phyloP scores from a whole-genome alignment of 2,797 vertebrate species.

The Capromys pilorides region DNA sequence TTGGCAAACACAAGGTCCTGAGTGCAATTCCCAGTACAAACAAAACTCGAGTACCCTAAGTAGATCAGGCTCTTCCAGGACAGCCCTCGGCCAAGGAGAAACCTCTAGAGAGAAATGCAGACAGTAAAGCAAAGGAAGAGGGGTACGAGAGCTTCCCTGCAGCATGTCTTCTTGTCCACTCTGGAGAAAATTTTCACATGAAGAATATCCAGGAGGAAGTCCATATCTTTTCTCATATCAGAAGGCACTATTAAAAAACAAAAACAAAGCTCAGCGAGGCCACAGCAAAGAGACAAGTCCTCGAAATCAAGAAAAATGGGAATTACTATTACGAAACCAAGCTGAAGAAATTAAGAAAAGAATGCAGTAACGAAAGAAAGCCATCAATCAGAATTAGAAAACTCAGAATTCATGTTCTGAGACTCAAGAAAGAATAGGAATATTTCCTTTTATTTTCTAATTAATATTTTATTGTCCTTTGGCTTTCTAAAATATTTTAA shows the following conservation, averaged over 20 bases:
- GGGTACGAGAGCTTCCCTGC: background rate
- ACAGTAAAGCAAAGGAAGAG: background rate
- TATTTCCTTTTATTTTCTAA: background rate
- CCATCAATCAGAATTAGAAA: background rate
- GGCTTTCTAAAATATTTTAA: background rate
- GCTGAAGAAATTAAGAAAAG: background rate
- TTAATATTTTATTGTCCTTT: background rate
- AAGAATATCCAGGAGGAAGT: background rate
- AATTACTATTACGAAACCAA: constrained; percentile 15
- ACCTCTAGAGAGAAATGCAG: background rate
- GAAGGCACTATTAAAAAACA: background rate
- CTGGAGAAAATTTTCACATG: background rate
- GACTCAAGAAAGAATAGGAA: background rate
- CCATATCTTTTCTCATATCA: background rate
- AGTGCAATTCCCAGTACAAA: too few species aligned
- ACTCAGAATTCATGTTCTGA: background rate
- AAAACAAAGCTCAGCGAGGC: background rate
- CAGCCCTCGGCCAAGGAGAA: background rate
- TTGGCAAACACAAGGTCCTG: too few species aligned
- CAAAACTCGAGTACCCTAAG: background rate
- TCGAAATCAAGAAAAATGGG: background rate
- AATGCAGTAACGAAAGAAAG: background rate
- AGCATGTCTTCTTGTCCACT: background rate
- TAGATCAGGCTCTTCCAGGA: background rate
- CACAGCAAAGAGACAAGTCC: background rate